Base-by-base conservation (phyloP, 2,888 invertebrate species). In the Lasioglossum zephyrum region DNA sequence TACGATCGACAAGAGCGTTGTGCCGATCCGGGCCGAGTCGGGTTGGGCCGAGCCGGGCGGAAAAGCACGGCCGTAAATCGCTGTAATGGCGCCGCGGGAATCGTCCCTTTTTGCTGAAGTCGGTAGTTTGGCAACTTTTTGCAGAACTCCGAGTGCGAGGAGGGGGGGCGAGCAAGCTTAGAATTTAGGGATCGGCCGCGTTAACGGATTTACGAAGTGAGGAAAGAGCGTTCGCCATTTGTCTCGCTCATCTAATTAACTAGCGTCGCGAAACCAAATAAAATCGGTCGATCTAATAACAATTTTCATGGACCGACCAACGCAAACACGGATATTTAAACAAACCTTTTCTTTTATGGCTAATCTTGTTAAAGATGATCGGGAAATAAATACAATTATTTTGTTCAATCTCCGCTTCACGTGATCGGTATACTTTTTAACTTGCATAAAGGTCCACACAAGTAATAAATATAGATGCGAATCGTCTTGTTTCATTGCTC, bases 151-250 rank as follows among this genome's bases (percentile, higher is more conserved):
- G 77, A n/a, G 41, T 70, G 13, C 47, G 22, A 26, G 75, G 72
- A 6, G 18, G 41, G 22, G 22, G 47, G 41, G 16, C 6, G 31
- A 4, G 39, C 8, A 26, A 16, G 57, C 41, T 74, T 63, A 44
- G 79, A 84, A 86, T 87, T 84, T 81, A 79, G 66, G 63, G 81
- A 73, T 72, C 18, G 47, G 26, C 53, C 69, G 70, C 72, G 49
- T 72, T 44, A 84, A 89, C 63, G 77, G 89, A 89, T 89, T 89
- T 89, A 89, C 89, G 84, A 84, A 89, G 86, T 82, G 83, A 70
- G 69, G 81, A 87, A 82, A 82, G 77, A 74, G 74, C 74, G n/a
- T 44, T 13, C 49, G 81, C 78, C 81, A 82, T 87, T 85, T 88
- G 81, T 89, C 87, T 88, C 79, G 60, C 70, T 79, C 79, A 36